phyloP scores from a whole-genome alignment of 2,797 vertebrate genomes.

The Siniperca scherzeri region DNA sequence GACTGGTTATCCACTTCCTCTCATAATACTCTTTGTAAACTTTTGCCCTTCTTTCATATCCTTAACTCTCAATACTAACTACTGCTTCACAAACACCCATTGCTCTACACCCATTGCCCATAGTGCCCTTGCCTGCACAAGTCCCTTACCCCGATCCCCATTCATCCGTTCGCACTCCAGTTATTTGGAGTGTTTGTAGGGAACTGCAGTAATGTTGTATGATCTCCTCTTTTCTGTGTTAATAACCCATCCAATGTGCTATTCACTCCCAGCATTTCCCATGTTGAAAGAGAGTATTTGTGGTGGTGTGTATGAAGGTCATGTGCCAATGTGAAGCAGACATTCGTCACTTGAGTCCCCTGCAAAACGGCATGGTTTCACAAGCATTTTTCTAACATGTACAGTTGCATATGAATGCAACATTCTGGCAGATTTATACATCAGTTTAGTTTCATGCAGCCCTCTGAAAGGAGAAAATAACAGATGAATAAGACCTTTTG shows the following conservation, averaged over 20 bases:
- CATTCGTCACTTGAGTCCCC: background rate
- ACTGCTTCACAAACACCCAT: slow-evolving; percentile 4
- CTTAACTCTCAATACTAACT: slow-evolving; percentile 21
- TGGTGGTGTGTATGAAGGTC: slow-evolving; percentile 53
- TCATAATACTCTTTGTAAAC: slow-evolving; percentile 8
- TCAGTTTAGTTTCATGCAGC: background rate
- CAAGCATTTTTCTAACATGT: background rate
- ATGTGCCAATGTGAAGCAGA: slow-evolving; percentile 34
- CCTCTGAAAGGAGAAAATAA: background rate
- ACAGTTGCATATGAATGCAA: background rate
- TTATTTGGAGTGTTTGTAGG: slow-evolving; percentile 22
- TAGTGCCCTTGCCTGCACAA: background rate
- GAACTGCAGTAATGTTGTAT: slow-evolving; percentile 25
- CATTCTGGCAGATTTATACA: background rate
- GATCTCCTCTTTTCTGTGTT: slow-evolving; percentile 20
- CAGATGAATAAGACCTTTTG: background rate
- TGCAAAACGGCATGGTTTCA: slow-evolving; percentile 7
- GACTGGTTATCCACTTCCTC: slow-evolving; percentile 29
- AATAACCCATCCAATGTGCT: slow-evolving; percentile 24
- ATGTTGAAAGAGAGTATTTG: slow-evolving; percentile 28
- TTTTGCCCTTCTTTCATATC: background rate
- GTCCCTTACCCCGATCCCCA: slow-evolving; percentile 7
- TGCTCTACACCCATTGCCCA: background rate
- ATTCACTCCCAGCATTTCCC: slow-evolving; percentile 10
- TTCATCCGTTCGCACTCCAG: slow-evolving; percentile 17